A percentile compares a stretch with the other conserved stretches of the same genome.
Conservation (phyloP, 1,140 invertebrate species). For the Pseudomyrmex sp. region DNA sequence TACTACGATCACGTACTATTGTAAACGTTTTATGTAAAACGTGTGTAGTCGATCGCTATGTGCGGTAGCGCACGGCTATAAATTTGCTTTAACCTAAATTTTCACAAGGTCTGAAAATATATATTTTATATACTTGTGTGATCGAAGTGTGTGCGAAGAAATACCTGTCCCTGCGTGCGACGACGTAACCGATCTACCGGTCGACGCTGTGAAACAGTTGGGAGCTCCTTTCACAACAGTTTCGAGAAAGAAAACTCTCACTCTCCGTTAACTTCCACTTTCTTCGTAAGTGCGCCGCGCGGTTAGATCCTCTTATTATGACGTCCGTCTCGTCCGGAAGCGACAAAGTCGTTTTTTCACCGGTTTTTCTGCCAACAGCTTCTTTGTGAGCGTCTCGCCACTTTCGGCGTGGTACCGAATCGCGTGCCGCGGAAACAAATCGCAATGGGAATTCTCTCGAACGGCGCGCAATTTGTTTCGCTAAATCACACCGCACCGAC, state of each 20-base stretch:
- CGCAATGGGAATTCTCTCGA: background rate
- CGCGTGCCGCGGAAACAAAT: background rate
- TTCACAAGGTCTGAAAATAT: background rate
- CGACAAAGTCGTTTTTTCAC: conserved; percentile 19
- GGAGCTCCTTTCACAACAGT: too few relatives aligned
- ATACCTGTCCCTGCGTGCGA: conserved; percentile 31
- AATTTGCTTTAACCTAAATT: conserved; percentile 50
- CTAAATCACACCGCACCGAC: background rate
- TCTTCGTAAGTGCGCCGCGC: conserved; percentile 67
- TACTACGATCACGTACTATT: conserved; percentile 21
- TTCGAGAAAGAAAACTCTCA: conserved; percentile 74
- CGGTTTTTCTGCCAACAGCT: background rate
- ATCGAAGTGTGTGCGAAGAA: background rate
- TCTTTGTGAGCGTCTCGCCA: conserved; percentile 26
- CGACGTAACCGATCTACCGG: background rate
- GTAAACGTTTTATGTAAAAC: conserved; percentile 33
- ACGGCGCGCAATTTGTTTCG: background rate
- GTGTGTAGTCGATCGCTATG: background rate
- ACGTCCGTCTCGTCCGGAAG: conserved; percentile 33
- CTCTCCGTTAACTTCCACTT: conserved; percentile 82
- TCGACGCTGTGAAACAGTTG: background rate
- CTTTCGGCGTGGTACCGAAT: conserved; percentile 9
- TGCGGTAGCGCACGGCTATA: background rate
- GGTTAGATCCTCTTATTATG: conserved; percentile 40
- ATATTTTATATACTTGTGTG: background rate